Conservation (phyloP, 2,113 vertebrate genomes). For the Cygnus atratus region DNA sequence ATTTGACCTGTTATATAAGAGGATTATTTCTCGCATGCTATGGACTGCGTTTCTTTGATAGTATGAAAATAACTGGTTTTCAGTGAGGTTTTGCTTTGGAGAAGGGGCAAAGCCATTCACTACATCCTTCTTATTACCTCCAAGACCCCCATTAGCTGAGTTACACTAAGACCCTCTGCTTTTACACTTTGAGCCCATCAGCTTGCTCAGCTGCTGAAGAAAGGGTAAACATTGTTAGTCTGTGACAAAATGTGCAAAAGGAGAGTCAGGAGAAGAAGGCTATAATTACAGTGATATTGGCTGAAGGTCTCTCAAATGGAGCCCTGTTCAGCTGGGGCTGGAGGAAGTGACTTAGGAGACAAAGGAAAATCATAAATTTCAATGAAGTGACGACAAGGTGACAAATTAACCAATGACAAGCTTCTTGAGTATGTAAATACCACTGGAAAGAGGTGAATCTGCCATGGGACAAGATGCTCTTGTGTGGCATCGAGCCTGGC, state of each 20-base stretch:
- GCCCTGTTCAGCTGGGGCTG: not conserved
- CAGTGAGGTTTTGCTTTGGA: conserved; percentile 26
- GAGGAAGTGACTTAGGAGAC: not conserved
- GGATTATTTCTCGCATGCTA: conserved; percentile 39
- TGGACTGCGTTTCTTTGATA: conserved; percentile 19
- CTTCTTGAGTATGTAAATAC: not conserved
- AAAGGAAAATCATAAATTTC: conserved; percentile 7
- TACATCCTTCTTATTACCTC: not conserved
- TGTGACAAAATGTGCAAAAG: not conserved
- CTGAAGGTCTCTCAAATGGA: not conserved
- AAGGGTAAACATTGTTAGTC: not conserved
- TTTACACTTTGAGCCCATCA: not conserved
- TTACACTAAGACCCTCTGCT: not conserved
- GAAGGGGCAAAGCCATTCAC: not conserved
- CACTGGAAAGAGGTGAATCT: not conserved
- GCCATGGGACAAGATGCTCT: not conserved
- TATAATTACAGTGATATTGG: not conserved
- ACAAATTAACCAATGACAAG: not conserved
- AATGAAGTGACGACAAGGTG: not conserved
- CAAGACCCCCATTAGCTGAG: not conserved
- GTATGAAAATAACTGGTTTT: conserved; percentile 26
- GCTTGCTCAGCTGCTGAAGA: not conserved
- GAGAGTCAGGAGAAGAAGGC: not conserved
- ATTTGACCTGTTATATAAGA: conserved; percentile 47
- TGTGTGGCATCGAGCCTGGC: not conserved